These are phyloP conservation scores for Drosophila nr. fundita DNA, from an alignment of 2,888 invertebrate genomes.

Conservation along the genomic window DNA sequence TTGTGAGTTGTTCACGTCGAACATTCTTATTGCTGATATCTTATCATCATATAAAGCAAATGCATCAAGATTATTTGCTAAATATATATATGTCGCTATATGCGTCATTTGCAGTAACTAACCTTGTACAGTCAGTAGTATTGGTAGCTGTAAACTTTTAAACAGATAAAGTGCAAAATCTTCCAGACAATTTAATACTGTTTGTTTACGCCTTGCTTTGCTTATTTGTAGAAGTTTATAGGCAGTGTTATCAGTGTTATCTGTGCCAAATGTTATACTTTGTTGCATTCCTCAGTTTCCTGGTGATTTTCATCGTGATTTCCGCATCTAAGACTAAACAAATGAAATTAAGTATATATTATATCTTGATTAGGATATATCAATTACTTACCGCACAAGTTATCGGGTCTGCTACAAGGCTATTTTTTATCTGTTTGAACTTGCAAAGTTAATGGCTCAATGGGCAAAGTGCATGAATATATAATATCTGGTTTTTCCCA, in stretches of 20 bases:
- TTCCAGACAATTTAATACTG: background rate
- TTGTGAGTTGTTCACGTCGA: slow-evolving; percentile 4
- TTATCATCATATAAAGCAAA: slow-evolving; percentile 15
- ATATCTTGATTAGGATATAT: background rate
- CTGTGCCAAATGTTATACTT: background rate
- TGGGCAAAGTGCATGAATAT: slow-evolving; percentile 17
- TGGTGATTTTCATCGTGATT: background rate
- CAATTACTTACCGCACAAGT: slow-evolving; percentile 17
- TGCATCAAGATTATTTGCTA: slow-evolving; percentile 11
- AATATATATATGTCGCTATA: background rate
- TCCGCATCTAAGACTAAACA: slow-evolving; percentile 11
- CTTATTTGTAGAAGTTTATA: background rate
- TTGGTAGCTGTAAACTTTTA: background rate
- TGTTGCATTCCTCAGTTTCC: background rate
- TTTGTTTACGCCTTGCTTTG: background rate
- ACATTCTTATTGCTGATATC: slow-evolving; percentile 16
- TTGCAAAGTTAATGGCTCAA: slow-evolving; percentile 21
- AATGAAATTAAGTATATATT: background rate
- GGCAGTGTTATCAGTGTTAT: background rate
- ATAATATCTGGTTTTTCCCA: background rate
- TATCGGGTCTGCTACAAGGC: background rate
- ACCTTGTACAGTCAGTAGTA: background rate
- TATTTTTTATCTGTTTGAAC: slow-evolving; percentile 5
- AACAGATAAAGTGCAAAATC: background rate
- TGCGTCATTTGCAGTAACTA: slow-evolving; percentile 5